phyloP scores from a whole-genome alignment of 1,140 invertebrate species.

The Amphibalanus amphitrite region DNA sequence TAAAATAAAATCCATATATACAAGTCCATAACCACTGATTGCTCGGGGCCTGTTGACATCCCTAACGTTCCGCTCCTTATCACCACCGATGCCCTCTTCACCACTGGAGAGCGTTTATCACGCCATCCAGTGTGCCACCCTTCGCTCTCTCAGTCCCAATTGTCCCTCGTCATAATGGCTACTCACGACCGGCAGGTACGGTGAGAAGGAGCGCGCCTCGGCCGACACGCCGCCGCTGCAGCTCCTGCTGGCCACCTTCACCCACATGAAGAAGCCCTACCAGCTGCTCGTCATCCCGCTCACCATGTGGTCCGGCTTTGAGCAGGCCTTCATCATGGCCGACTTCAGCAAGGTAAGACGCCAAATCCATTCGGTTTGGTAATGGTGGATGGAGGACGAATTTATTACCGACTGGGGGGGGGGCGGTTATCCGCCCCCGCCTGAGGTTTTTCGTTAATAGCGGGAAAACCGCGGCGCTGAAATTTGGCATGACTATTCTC shows the following conservation, averaged over 20 bases:
- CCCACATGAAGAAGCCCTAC: constrained; percentile 62
- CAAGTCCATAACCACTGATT: too few relatives aligned
- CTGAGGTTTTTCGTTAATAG: too few relatives aligned
- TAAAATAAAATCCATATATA: too few relatives aligned
- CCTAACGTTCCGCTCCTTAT: not conserved
- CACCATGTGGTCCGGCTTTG: constrained; percentile 91
- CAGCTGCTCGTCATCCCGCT: constrained; percentile 85
- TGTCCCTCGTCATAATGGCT: not conserved
- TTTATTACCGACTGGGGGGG: too few relatives aligned
- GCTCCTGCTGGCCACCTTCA: constrained; percentile 70
- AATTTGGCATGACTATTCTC: too few relatives aligned
- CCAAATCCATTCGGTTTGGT: not conserved
- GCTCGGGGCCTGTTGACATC: too few relatives aligned
- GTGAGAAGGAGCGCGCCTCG: constrained; percentile 54
- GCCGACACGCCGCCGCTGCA: constrained; percentile 56
- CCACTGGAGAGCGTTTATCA: not conserved
- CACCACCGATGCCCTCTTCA: not conserved
- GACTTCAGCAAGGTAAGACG: constrained; percentile 72
- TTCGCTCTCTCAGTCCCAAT: not conserved
- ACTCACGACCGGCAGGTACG: constrained; percentile 37
- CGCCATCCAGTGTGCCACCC: not conserved
- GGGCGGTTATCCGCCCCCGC: too few relatives aligned
- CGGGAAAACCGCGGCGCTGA: too few relatives aligned
- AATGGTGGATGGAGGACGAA: not conserved
- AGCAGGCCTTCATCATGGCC: constrained; percentile 87